These are phyloP conservation scores for Parazoanthus atlanticus DNA, from an alignment of 92 coral and sea anemone genomes.

Conservation along the genomic window DNA sequence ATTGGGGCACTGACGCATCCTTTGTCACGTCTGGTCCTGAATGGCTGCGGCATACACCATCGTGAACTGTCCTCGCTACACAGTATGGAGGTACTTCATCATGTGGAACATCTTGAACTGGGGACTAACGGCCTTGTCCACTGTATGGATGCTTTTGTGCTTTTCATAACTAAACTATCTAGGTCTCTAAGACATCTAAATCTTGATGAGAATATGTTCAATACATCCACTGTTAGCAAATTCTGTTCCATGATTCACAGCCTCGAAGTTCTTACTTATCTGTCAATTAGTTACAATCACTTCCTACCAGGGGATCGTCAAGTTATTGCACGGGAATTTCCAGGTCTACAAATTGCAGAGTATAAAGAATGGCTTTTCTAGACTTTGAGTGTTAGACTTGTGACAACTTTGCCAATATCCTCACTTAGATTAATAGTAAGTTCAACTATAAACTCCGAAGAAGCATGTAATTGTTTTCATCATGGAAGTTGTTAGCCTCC, in stretches of 20 bases:
- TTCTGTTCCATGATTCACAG: conserved; percentile 63
- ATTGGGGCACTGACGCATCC: conserved; percentile 51
- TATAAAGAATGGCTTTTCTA: conserved; percentile 73
- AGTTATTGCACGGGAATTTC: conserved; percentile 53
- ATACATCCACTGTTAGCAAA: conserved; percentile 35
- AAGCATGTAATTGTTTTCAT: too few species aligned
- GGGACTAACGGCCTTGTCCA: conserved; percentile 63
- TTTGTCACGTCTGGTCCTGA: conserved; percentile 66
- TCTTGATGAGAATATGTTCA: conserved; percentile 76
- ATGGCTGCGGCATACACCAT: conserved; percentile 73
- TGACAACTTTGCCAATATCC: not conserved
- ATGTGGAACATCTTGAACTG: conserved; percentile 70
- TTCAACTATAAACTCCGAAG: not conserved
- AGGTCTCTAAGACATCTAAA: conserved; percentile 60
- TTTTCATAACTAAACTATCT: conserved; percentile 64
- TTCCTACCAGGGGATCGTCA: conserved; percentile 63
- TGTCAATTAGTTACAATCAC: conserved; percentile 78
- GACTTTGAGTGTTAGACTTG: not conserved
- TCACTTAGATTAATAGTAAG: too few species aligned
- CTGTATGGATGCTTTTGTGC: conserved; percentile 43
- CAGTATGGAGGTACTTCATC: conserved; percentile 38
- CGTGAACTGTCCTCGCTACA: conserved; percentile 54
- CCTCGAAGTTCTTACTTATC: conserved; percentile 46
- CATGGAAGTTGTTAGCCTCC: too few species aligned
- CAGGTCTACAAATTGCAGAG: conserved; percentile 54